Evolutionary conservation across 2,113 vertebrate species (phyloP), one percentile per base, ranked within the genome.

Genomic region (Nibea albiflora): DNA sequence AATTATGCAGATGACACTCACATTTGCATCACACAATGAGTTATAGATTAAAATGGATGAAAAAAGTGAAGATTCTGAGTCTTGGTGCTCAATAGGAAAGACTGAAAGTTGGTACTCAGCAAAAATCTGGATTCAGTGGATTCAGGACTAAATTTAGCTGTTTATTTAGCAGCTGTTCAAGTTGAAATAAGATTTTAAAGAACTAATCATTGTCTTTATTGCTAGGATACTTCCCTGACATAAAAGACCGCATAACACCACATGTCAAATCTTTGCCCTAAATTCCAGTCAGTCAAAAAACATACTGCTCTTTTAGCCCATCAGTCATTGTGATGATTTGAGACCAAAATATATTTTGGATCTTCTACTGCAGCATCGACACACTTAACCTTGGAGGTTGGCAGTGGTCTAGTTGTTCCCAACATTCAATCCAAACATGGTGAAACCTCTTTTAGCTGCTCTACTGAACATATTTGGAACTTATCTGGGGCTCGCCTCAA

Each of bases 341-440:
- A 20, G 10, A 58, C 8, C n/a, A 50, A 72, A 76, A 3, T 44
- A 15, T 28, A 65, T 70, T 5, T 67, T 52, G 49, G 28, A 57
- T 78, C 20, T 14, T 19, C 14, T 52, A 58, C 60, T 61, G 6
- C 61, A 35, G 20, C 42, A 22, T n/a, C 3, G 5, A 20, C 46
- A 19, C 54, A 44, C 15, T 15, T 14, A 35, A 68, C 24, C 15
- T 50, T 10, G 10, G 63, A 35, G 11, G 9, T 24, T 72, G 69
- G 61, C 50, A 65, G 20, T 15, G 67, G 4, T 68, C 24, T 31
- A 28, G 24, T 24, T 47, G 15, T n/a, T 81, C 60, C 49, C 47
- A 31, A 79, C 75, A 79, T 42, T 0, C 60, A 61, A 83, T 60
- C 14, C 46, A 70, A 56, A 85, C 52, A 56, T 65, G 61, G 49